Conservation (phyloP, 2,113 vertebrate genomes). For the Sminthopsis crassicaudata region DNA sequence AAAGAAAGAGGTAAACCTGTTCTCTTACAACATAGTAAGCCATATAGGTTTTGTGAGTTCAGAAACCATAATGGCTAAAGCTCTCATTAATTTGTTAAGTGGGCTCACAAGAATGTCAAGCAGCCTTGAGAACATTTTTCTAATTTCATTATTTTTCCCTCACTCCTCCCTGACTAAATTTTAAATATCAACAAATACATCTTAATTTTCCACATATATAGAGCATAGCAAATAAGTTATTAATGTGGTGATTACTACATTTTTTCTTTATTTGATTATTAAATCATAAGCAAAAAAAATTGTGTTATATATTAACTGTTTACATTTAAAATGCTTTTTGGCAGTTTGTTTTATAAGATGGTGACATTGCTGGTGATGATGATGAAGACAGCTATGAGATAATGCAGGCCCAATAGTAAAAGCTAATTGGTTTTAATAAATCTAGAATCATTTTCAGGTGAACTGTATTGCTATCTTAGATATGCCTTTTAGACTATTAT, state of each 20-base stretch:
- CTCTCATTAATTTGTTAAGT: background rate
- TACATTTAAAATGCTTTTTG: background rate
- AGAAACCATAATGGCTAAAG: background rate
- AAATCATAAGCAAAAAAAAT: background rate
- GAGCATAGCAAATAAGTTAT: background rate
- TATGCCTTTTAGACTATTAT: background rate
- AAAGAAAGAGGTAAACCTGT: background rate
- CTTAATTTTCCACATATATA: background rate
- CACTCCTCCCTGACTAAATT: background rate
- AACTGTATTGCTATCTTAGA: background rate
- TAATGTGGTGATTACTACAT: background rate
- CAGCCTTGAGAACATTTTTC: background rate
- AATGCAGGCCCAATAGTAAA: background rate
- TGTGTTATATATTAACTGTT: background rate
- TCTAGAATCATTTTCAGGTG: background rate
- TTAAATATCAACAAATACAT: background rate
- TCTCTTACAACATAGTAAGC: background rate
- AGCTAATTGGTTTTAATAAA: background rate
- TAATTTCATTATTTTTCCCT: slow-evolving; percentile 9
- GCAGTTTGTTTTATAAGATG: background rate
- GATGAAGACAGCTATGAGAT: background rate
- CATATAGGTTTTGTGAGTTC: background rate
- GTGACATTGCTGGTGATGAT: background rate
- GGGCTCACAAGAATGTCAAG: background rate
- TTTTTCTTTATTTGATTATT: background rate